Evolutionary conservation across 2,888 invertebrate genomes (phyloP).

Genomic region (Ceraclea dissimilis): DNA sequence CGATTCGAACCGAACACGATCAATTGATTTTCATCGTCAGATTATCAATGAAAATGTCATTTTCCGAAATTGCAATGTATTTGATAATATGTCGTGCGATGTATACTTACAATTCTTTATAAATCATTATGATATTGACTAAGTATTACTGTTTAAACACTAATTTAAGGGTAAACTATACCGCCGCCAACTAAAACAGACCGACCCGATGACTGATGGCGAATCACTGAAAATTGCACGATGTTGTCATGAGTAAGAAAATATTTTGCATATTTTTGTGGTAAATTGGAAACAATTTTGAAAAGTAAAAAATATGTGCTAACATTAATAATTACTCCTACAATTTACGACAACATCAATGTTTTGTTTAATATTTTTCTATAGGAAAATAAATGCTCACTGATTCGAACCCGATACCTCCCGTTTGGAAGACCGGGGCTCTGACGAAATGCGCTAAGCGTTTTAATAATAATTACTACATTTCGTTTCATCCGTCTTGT

Average conservation of each 20-base stretch:
- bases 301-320: no score
- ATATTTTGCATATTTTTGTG: not conserved
- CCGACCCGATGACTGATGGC: slow-evolving; percentile 9
- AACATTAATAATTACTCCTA: no score
- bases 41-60: slow-evolving; percentile 17
- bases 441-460: no score
- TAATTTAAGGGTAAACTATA: slow-evolving; percentile 25
- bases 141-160: slow-evolving; percentile 15
- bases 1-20: slow-evolving; percentile 8
- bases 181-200: slow-evolving; percentile 34
- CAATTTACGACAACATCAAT: no score
- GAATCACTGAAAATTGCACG: not conserved
- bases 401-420: no score
- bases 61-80: not conserved
- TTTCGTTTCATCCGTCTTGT: no score
- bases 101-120: slow-evolving; percentile 25
- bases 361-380: no score
- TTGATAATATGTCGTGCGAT: not conserved
- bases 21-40: slow-evolving; percentile 18
- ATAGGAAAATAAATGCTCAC: no score
- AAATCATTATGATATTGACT: slow-evolving; percentile 24
- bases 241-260: not conserved
- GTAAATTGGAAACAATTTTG: not conserved
- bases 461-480: no score
- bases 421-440: no score